These are phyloP conservation scores for Solenopsis fugax DNA, from an alignment of 1,140 invertebrate genomes.

Conservation along the genomic window DNA sequence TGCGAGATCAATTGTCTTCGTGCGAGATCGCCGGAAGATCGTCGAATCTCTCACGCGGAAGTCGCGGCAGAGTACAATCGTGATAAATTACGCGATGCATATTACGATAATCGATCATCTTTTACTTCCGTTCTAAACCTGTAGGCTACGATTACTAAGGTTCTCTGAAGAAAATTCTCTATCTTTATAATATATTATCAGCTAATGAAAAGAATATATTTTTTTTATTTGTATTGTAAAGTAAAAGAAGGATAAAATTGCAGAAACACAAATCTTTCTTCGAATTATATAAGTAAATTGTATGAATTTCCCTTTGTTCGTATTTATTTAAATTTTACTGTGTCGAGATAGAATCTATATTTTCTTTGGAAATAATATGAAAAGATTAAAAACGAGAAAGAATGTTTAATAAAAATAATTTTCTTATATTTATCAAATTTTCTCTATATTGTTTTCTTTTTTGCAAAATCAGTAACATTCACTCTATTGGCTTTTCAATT, in stretches of 20 bases:
- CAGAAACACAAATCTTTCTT: background rate
- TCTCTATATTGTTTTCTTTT: background rate
- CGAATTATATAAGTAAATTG: background rate
- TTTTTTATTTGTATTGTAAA: background rate
- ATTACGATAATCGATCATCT: background rate
- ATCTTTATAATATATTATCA: background rate
- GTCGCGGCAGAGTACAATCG: background rate
- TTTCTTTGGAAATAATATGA: background rate
- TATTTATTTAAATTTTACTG: constrained; percentile 20
- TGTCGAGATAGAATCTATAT: background rate
- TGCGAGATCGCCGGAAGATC: constrained; percentile 5
- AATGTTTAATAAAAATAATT: background rate
- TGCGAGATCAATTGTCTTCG: constrained; percentile 25
- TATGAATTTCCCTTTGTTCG: background rate
- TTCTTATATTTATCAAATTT: background rate
- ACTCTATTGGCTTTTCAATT: too few species aligned
- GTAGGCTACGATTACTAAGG: background rate
- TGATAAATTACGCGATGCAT: background rate
- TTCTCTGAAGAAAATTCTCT: too few species aligned
- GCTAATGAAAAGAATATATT: constrained; percentile 40
- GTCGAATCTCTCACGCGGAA: constrained; percentile 33
- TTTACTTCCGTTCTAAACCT: background rate
- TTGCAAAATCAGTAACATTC: too few species aligned
- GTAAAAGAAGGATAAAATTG: background rate
- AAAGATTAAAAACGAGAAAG: too few species aligned